Base-by-base conservation (phyloP, 2,888 invertebrate genomes). In the Idaea straminata region DNA sequence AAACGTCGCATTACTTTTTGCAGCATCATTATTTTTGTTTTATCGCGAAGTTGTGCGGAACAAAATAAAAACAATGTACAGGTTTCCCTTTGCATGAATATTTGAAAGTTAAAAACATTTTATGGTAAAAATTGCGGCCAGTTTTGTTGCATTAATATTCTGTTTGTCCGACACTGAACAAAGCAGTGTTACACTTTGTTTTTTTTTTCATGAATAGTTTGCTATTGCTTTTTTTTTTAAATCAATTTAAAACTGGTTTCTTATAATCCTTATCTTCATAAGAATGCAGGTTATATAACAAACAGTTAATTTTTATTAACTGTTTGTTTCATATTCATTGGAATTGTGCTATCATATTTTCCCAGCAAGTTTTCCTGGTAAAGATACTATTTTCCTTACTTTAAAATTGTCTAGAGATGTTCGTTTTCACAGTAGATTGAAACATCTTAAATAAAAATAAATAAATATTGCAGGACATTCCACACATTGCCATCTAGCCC, bases 1-100 rank as follows among this genome's bases (percentile, higher is more conserved):
- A 76, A 83, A 77, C 78, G 85, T 85, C 85, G 81, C 77, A 80
- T 80, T 82, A 80, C 77, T 82, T 83, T 85, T 83, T 83, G 80
- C 80, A 71, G 72, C 70, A 70, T 75, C 73, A 74, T 77, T 75
- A 72, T 75, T 75, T 78, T 74, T 79, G 69, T 74, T 76, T 74
- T 76, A 77, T 74, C 66, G 69, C 70, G 69, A 62, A 62, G 70
- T 77, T 78, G 76, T 71, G 77, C 73, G 70, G 72, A 66, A 68
- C 73, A 71, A 72, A 76, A 78, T 79, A 74, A 80, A 78, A 79
- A 74, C 70, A 67, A 70, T 70, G 66, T 64, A 61, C 66, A 38
- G 7, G 62, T 59, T 66, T 62, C 69, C 68, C 67, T 71, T 62
- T 65, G 67, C 61, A 65, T 64, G 35, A 70, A 68, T 35, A 62